phyloP scores from a whole-genome alignment of 2,113 vertebrate genomes.

The Taxidea taxus region DNA sequence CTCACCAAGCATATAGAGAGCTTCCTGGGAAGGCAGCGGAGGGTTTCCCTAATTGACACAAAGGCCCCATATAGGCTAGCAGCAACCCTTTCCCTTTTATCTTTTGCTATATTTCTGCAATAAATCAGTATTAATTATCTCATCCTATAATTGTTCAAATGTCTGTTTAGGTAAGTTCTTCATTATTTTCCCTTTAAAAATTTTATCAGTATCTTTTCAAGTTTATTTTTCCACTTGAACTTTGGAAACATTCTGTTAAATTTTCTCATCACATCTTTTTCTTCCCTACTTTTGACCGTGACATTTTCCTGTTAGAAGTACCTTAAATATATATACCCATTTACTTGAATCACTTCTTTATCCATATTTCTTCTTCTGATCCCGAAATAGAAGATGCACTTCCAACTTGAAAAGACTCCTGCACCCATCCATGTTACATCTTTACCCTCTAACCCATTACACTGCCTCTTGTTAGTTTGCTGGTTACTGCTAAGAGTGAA shows the following conservation, averaged over 20 bases:
- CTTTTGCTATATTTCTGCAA: background rate
- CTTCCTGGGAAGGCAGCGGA: background rate
- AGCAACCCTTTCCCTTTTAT: background rate
- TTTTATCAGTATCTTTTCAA: background rate
- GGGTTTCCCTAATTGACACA: background rate
- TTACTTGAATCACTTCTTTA: background rate
- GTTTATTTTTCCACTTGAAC: constrained; percentile 14
- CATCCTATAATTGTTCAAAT: background rate
- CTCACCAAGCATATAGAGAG: background rate
- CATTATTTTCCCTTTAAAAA: background rate
- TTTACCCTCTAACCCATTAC: background rate
- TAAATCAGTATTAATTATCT: background rate
- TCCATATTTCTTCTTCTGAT: background rate
- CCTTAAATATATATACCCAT: background rate
- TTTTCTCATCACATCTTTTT: background rate
- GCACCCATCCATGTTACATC: background rate
- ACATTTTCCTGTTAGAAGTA: background rate
- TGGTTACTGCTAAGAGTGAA: background rate
- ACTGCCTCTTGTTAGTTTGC: background rate
- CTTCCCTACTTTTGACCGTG: constrained; percentile 26
- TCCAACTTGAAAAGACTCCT: background rate
- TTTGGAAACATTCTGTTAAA: constrained; percentile 20
- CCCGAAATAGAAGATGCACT: background rate
- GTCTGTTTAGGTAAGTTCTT: background rate
- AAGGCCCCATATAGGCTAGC: background rate